Evolutionary conservation across 1,140 invertebrate genomes (phyloP), one percentile per base, ranked within the genome.

Genomic region (Lamellibrachia luymesi): DNA sequence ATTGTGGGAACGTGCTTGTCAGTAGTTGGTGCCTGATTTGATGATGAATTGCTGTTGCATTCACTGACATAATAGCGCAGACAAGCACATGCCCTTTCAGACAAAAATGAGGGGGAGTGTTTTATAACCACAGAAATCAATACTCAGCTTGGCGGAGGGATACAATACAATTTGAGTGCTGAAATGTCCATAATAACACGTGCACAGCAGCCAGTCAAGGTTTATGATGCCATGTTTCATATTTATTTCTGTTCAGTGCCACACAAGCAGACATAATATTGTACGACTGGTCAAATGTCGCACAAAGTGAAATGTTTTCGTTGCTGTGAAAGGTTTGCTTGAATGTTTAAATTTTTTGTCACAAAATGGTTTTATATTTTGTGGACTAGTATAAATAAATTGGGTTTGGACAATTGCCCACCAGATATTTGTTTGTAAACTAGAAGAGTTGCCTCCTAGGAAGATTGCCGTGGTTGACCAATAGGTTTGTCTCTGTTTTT

Each of bases 221-320:
- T 80, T 80, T 80, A 80, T 80, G 64, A 80, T 80, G 64, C 64
- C 64, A 80, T 80, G 64, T 80, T 80, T 80, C 64, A 80, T 80
- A 80, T 80, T 80, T 80, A 80, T 80, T 80, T 80, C 64, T 22
- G 17, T 17, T 38, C 64, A 1, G 13, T 6, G 64, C 64, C 64
- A 10, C 2, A 80, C 13, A 80, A 80, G 17, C 13, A 6, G 64
- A 80, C 4, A 80, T 56, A 56, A 38, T 22, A 4, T 80, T 80
- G 64, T 80, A 2, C 7, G 64, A 22, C 17, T 80, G 6, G 64
- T 80, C 17, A 4, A 22, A 80, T 17, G 64, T 80, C 4, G 13
- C 13, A 80, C 13, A 0, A 22, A 22, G 64, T 80, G 8, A 80
- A 80, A 80, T 80, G 64, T 80, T 80, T 17, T 80, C 64, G 64